phyloP scores from a whole-genome alignment of 2,888 invertebrate genomes.

The Mayetiola destructor region DNA sequence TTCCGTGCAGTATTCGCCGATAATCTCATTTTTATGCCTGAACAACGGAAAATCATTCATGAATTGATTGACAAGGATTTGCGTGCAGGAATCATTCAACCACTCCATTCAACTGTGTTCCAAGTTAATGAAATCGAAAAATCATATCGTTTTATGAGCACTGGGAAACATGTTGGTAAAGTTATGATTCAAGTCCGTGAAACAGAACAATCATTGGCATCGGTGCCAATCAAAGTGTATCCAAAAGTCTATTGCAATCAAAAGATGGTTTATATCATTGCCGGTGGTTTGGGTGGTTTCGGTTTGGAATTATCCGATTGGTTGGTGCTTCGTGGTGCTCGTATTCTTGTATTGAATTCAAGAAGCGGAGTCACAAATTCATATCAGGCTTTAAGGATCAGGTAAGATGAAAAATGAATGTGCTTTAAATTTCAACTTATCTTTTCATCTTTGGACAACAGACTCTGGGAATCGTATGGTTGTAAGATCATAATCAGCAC shows the following conservation, averaged over 20 bases:
- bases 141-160: slow-evolving; percentile 51
- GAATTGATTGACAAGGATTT: slow-evolving; percentile 48
- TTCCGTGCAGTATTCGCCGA: slow-evolving; percentile 71
- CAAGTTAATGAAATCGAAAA: slow-evolving; percentile 49
- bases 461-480: slow-evolving; percentile 52
- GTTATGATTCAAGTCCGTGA: slow-evolving; percentile 35
- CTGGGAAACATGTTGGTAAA: slow-evolving; percentile 73
- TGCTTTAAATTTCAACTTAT: slow-evolving; percentile 23
- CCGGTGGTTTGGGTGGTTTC: slow-evolving; percentile 81
- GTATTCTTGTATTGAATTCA: slow-evolving; percentile 63
- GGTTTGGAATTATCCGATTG: slow-evolving; percentile 80
- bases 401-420: slow-evolving; percentile 37
- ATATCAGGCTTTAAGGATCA: slow-evolving; percentile 61
- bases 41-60: slow-evolving; percentile 29
- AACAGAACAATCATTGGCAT: slow-evolving; percentile 21
- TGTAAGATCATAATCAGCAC: slow-evolving; percentile 52
- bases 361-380: slow-evolving; percentile 64
- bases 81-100: slow-evolving; percentile 48
- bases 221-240: slow-evolving; percentile 26
- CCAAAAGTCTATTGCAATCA: slow-evolving; percentile 29
- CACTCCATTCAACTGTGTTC: slow-evolving; percentile 51
- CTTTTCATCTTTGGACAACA: not conserved
- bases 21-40: slow-evolving; percentile 38
- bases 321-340: slow-evolving; percentile 69
- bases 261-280: slow-evolving; percentile 41